Base-by-base conservation (phyloP, 2,113 vertebrate genomes). In the Phylloscopus trochiloides region DNA sequence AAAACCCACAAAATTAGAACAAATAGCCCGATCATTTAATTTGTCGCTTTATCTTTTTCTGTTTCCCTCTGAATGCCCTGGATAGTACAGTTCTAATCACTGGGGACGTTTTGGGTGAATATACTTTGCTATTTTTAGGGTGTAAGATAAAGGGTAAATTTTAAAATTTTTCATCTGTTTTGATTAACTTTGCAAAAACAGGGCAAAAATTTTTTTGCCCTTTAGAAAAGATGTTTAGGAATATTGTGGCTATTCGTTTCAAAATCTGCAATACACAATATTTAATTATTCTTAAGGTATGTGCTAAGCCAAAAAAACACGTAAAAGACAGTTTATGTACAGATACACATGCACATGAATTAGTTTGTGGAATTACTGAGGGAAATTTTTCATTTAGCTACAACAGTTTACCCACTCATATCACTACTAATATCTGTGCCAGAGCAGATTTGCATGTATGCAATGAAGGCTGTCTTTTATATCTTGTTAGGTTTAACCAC, bases 381-480 rank as follows among this genome's bases (percentile, higher is more conserved):
- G 10, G 8, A 74, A 65, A 65, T 19, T 61, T 19, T 79, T 2
- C 20, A 29, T 59, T 87, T 83, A 59, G 12, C 15, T 50, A 5
- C 19, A 29, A 24, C 22, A 82, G 17, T 50, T 81, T 67, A 14
- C 21, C 18, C 21, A 17, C 17, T 50, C 1, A 1, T 65, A 10
- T 74, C 0, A 0, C 8, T 61, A 8, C 20, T 12, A 36, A 4
- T 40, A 65, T 36, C 12, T 31, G 3, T 61, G 26, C 32, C 51
- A 94, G 40, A 55, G 19, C 10, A 70, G 4, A 24, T 65, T 47
- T 59, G 3, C 6, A 28, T 73, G 29, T 14, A 15, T 74, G 24
- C 32, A 74, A 15, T 42, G n/a, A 78, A 26, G 10, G 25, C 9
- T 74, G 18, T n/a, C 11, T 51, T 80, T 80, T 38, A 14, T 6